Evolutionary conservation across 2,888 invertebrate species (phyloP), one percentile per base, ranked within the genome.

Genomic region (Chymomyza procnemis): DNA sequence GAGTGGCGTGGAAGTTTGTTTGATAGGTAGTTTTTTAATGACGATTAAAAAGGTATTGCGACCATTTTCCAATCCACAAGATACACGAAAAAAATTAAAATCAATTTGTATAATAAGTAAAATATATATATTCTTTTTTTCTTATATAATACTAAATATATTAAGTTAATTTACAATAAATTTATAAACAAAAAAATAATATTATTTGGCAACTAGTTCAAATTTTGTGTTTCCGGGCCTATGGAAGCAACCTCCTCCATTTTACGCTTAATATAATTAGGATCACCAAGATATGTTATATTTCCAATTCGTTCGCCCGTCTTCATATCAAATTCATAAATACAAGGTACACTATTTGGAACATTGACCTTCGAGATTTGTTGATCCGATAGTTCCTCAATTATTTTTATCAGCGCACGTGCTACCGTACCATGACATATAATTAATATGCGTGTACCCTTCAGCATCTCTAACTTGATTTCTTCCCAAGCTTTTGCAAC

Each of bases 401-500:
- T 93, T 91, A 96, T 95, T 90, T 97, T 97, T 1, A 97, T 95
- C 77, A 97, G 95, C 69, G 96, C 96, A 83, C 97, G 92, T 48
- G 97, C 93, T 87, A 96, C 96, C 90, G 97, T 97, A 57, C 97
- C 97, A 88, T 97, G 97, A 26, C 96, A 96, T 34, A 95, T 96
- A 85, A 97, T 95, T 59, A 97, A 93, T 62, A 97, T 94, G 26
- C 91, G 93, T 88, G 95, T 95, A 61, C 96, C 96, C 1, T 71
- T 66, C 85, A 97, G 93, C 91, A 99, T 94, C 55, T 94, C 93
- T 87, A 96, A 92, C 89, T 97, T 95, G 14, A 87, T 85, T 61
- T 82, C 75, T 1, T 73, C 26, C 95, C 97, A 98, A 88, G 95
- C 97, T 0, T 97, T 97, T 76, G 96, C 91, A 2, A 96, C 96